phyloP scores from a whole-genome alignment of 2,888 invertebrate species.

The Cerastoderma edule region DNA sequence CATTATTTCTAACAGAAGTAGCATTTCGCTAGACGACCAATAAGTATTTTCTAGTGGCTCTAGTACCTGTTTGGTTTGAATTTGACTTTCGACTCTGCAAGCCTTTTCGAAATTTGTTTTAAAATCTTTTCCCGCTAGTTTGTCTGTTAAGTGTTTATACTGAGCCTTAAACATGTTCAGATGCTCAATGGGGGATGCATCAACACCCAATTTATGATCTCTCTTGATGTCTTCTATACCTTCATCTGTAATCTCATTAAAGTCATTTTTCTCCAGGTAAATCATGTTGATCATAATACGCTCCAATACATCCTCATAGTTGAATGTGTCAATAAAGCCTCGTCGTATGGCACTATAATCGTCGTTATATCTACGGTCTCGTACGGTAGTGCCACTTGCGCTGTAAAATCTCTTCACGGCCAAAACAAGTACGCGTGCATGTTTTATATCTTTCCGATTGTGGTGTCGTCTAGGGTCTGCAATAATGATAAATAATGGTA shows the following conservation, averaged over 20 bases:
- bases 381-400: background rate
- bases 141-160: too few species aligned
- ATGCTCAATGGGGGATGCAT: too few species aligned
- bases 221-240: background rate
- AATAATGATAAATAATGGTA: too few species aligned
- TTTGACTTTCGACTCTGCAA: too few species aligned
- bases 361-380: background rate
- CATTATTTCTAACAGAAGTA: too few species aligned
- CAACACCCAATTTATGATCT: background rate
- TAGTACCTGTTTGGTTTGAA: too few species aligned
- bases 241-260: background rate
- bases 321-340: background rate
- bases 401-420: background rate
- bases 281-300: background rate
- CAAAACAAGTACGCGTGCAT: background rate
- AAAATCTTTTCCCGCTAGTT: too few species aligned
- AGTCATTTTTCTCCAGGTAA: background rate
- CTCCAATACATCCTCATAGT: background rate
- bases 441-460: background rate
- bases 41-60: too few species aligned
- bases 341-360: background rate
- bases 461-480: too few species aligned
- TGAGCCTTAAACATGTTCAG: too few species aligned
- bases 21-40: too few species aligned
- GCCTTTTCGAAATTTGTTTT: too few species aligned